A percentile compares a stretch with the other conserved stretches of the same genome.
phyloP scores from a whole-genome alignment of 2,888 invertebrate species.

The Notocelia uddmanniana region DNA sequence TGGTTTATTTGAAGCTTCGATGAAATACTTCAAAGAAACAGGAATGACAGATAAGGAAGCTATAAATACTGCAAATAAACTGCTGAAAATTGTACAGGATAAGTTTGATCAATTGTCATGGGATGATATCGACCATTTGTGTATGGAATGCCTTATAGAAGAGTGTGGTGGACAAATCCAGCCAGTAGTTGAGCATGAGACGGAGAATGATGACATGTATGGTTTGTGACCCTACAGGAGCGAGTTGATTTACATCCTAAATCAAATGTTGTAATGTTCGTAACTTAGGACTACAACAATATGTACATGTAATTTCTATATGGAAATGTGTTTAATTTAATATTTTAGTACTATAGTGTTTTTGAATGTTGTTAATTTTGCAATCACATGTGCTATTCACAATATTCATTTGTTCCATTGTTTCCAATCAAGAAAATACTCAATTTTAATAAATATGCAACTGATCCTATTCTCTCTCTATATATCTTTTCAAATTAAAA shows the following conservation, averaged over 20 bases:
- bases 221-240: slow-evolving; percentile 58
- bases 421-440: background rate
- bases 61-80: slow-evolving; percentile 84
- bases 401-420: background rate
- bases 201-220: slow-evolving; percentile 62
- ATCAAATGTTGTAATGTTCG: slow-evolving; percentile 35
- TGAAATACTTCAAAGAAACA: slow-evolving; percentile 87
- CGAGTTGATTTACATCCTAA: slow-evolving; percentile 38
- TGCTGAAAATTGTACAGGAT: slow-evolving; percentile 83
- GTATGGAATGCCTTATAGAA: slow-evolving; percentile 67
- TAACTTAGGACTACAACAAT: slow-evolving; percentile 23
- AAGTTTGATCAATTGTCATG: slow-evolving; percentile 84
- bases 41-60: slow-evolving; percentile 87
- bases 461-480: background rate
- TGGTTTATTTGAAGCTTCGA: slow-evolving; percentile 85
- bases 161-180: slow-evolving; percentile 56
- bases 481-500: background rate
- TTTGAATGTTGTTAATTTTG: background rate
- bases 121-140: slow-evolving; percentile 87
- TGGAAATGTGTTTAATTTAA: slow-evolving; percentile 1
- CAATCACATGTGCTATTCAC: background rate
- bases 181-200: slow-evolving; percentile 55
- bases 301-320: slow-evolving; percentile 7
- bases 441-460: background rate
- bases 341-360: background rate